Percentiles rank a stretch among this genome's conserved stretches.
Conservation (phyloP, 2,113 vertebrate genomes). For the Athene cunicularia region DNA sequence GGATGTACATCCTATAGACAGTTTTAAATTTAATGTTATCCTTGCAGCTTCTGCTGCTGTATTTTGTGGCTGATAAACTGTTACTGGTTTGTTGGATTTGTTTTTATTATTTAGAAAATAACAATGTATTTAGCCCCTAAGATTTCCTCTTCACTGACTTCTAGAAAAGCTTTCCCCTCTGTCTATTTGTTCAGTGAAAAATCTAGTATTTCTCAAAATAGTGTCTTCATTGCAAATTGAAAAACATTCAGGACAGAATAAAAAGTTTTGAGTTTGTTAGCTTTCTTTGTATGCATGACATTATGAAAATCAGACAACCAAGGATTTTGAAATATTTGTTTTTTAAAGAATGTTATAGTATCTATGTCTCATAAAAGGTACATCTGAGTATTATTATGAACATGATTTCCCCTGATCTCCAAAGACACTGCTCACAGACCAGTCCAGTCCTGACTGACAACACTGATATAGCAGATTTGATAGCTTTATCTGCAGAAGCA, state of each 20-base stretch:
- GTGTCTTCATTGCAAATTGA: neutral
- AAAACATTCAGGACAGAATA: neutral
- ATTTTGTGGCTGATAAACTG: neutral
- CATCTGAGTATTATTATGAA: neutral
- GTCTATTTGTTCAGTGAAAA: neutral
- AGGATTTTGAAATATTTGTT: neutral
- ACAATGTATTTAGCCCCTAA: neutral
- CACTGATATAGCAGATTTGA: neutral
- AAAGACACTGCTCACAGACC: neutral
- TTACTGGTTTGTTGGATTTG: neutral
- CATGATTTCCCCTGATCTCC: neutral
- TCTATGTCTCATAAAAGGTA: neutral
- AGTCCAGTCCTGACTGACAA: neutral
- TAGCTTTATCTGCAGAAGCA: neutral
- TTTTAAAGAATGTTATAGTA: neutral
- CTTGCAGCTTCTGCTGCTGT: neutral
- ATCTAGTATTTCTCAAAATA: neutral
- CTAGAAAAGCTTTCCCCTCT: neutral
- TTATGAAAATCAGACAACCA: neutral
- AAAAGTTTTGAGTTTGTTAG: neutral
- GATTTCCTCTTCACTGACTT: neutral
- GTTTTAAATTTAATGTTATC: neutral
- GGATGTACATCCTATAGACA: fast-evolving
- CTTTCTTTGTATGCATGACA: neutral
- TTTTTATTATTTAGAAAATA: neutral